Conservation (phyloP, 2,888 invertebrate species). For the Carabus problematicus region DNA sequence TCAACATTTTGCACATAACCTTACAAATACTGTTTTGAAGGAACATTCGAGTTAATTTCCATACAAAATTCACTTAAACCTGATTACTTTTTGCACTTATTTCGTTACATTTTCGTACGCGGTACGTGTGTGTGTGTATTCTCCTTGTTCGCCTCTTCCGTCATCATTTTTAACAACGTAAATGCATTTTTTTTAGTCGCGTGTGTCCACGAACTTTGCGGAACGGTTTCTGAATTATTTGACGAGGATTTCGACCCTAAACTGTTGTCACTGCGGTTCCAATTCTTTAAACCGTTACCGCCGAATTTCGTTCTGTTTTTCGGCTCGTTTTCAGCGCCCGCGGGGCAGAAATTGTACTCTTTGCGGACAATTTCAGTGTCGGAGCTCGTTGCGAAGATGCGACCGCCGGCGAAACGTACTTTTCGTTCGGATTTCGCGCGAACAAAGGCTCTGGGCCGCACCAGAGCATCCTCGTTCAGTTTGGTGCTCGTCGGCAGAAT, state of each 20-base stretch:
- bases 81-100: too few relatives aligned
- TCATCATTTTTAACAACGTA: constrained; percentile 54
- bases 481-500: constrained; percentile 57
- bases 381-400: constrained; percentile 19
- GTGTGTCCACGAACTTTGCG: constrained; percentile 51
- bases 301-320: constrained; percentile 17
- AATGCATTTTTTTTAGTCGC: constrained; percentile 56
- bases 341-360: constrained; percentile 24
- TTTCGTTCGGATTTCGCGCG: constrained; percentile 55
- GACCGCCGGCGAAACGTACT: constrained; percentile 55
- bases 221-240: constrained; percentile 3
- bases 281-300: constrained; percentile 13
- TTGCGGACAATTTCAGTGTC: constrained; percentile 18
- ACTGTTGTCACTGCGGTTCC: constrained; percentile 24
- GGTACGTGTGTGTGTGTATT: too few relatives aligned
- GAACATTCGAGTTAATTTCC: too few relatives aligned
- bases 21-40: too few relatives aligned
- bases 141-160: constrained; percentile 43
- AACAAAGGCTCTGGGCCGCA: constrained; percentile 53
- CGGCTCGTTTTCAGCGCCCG: neutral
- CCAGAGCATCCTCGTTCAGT: constrained; percentile 53
- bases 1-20: too few relatives aligned
- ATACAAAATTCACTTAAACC: too few relatives aligned
- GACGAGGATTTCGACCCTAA: constrained; percentile 30
- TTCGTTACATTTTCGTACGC: too few relatives aligned